Conservation (phyloP, 2,797 vertebrate species). For the Serranus cabrilla region DNA sequence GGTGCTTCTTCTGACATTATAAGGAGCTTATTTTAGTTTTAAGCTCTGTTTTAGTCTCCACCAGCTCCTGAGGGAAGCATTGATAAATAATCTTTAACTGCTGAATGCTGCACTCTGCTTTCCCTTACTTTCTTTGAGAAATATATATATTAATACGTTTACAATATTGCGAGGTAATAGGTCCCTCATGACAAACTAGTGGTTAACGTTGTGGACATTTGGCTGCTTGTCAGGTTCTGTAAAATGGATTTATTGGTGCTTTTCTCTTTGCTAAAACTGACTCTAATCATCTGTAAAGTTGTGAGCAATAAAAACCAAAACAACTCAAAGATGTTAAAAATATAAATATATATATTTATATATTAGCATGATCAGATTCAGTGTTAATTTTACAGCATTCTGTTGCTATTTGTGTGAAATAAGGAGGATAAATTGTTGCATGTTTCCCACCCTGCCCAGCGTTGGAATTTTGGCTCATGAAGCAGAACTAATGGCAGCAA, state of each 20-base stretch:
- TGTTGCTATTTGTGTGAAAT: not conserved
- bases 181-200: too few relatives aligned
- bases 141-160: too few relatives aligned
- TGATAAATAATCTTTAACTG: too few relatives aligned
- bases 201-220: too few relatives aligned
- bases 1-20: too few relatives aligned
- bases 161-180: too few relatives aligned
- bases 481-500: constrained; percentile 44
- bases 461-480: constrained; percentile 28
- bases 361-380: not conserved
- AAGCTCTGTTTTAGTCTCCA: too few relatives aligned
- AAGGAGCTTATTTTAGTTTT: too few relatives aligned
- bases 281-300: not conserved
- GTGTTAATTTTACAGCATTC: not conserved
- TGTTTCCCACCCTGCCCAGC: not conserved
- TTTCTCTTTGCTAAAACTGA: not conserved
- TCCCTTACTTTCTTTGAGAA: too few relatives aligned
- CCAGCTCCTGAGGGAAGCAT: too few relatives aligned
- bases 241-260: not conserved
- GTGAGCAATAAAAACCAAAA: not conserved
- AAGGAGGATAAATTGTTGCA: not conserved
- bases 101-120: too few relatives aligned
- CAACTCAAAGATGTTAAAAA: not conserved
- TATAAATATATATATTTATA: too few relatives aligned
- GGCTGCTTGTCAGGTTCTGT: not conserved